Conservation (phyloP, 2,888 invertebrate genomes). For the Pyrocoelia pectoralis region DNA sequence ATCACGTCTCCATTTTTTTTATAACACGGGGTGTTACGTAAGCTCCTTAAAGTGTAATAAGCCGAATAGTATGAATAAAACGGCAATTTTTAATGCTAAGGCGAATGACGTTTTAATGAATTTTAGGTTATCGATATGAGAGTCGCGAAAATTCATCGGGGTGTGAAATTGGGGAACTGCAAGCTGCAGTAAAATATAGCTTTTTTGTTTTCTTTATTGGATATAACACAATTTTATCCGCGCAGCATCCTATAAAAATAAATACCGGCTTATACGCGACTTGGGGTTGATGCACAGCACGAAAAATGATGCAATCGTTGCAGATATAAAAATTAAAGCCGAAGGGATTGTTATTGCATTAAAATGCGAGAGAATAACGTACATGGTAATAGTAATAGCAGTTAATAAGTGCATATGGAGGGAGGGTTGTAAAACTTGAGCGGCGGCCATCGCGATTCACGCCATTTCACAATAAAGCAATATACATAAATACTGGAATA, state of each 20-base stretch:
- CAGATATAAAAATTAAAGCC: conserved; percentile 19
- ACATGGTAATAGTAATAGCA: conserved; percentile 7
- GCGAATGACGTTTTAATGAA: conserved; percentile 53
- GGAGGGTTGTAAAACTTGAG: conserved; percentile 40
- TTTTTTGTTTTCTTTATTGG: conserved; percentile 47
- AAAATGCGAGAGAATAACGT: conserved; percentile 1
- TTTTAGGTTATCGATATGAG: conserved; percentile 57
- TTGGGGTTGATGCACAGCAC: conserved; percentile 50
- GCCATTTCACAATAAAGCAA: conserved; percentile 48
- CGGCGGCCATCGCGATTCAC: conserved; percentile 46
- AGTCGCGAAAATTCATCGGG: conserved; percentile 51
- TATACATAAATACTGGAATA: conserved; percentile 51
- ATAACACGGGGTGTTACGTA: background rate
- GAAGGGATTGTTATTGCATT: conserved; percentile 27
- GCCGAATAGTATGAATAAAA: conserved; percentile 32
- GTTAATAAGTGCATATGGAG: conserved; percentile 29
- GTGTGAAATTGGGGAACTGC: conserved; percentile 58
- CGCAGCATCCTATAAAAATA: conserved; percentile 55
- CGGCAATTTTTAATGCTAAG: conserved; percentile 34
- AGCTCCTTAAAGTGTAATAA: conserved; percentile 22
- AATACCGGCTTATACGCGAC: conserved; percentile 54
- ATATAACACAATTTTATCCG: conserved; percentile 50
- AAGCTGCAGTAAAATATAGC: conserved; percentile 52
- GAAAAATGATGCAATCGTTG: conserved; percentile 52
- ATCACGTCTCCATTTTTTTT: background rate